These are phyloP conservation scores for Coptotermes formosanus DNA, from an alignment of 1,140 invertebrate species.

Conservation along the genomic window DNA sequence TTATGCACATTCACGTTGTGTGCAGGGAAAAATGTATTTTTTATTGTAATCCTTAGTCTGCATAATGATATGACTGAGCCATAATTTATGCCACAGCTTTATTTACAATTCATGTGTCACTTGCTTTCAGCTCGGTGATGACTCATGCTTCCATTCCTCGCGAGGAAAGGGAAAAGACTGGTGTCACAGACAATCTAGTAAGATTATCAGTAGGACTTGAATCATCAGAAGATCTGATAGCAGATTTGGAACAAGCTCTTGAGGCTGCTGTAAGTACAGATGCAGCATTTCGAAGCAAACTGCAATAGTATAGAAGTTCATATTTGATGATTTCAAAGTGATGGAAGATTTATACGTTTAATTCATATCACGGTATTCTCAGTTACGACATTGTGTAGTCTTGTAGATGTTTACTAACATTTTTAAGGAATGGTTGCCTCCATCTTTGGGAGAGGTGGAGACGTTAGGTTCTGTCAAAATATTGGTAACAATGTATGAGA, in stretches of 20 bases:
- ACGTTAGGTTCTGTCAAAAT: too few species aligned
- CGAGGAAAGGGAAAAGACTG: slow-evolving; percentile 68
- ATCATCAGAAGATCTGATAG: slow-evolving; percentile 79
- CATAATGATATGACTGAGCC: neutral
- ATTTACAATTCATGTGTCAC: neutral
- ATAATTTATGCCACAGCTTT: too few species aligned
- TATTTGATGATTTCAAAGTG: too few species aligned
- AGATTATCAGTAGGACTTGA: slow-evolving; percentile 92
- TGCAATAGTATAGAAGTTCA: neutral
- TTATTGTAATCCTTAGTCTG: neutral
- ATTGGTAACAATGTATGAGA: too few species aligned
- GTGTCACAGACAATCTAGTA: slow-evolving; percentile 85
- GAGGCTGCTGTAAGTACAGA: neutral
- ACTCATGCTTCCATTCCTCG: slow-evolving; percentile 78
- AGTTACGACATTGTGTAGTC: too few species aligned
- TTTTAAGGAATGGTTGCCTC: too few species aligned
- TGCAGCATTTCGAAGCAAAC: neutral
- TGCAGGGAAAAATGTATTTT: too few species aligned
- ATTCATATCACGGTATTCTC: too few species aligned
- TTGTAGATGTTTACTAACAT: too few species aligned
- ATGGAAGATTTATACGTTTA: too few species aligned
- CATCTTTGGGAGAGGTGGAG: too few species aligned
- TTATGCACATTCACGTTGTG: too few species aligned
- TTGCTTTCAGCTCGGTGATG: slow-evolving; percentile 63
- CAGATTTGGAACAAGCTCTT: slow-evolving; percentile 78